Evolutionary conservation across 2,797 vertebrate genomes (phyloP).

Genomic region (Sebastiscus tertius): DNA sequence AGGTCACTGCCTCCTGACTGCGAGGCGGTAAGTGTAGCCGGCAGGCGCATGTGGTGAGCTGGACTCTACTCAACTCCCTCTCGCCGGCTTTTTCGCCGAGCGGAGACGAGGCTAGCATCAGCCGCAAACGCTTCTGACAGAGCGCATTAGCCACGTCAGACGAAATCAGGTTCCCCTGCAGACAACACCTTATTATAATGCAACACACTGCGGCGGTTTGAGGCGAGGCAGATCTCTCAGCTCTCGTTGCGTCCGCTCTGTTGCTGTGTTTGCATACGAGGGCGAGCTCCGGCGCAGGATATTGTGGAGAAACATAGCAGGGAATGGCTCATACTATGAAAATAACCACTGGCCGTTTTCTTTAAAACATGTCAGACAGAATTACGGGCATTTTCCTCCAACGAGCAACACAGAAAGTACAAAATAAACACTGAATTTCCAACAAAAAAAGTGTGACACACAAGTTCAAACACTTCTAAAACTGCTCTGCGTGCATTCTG

Average conservation of each 20-base stretch:
- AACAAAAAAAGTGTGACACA: background rate
- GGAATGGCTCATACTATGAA: conserved; percentile 30
- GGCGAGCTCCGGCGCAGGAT: conserved; percentile 11
- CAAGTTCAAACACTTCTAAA: conserved; percentile 1
- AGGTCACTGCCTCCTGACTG: conserved; percentile 49
- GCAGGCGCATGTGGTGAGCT: conserved; percentile 27
- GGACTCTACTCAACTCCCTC: background rate
- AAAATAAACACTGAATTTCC: background rate
- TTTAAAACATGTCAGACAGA: conserved; percentile 46
- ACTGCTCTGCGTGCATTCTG: conserved; percentile 8
- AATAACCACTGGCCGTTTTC: conserved; percentile 49
- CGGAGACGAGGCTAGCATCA: conserved; percentile 56
- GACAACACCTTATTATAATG: conserved; percentile 52
- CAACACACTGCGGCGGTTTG: conserved; percentile 23
- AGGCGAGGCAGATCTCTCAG: conserved; percentile 40
- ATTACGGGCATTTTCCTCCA: conserved; percentile 33
- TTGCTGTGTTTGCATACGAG: conserved; percentile 33
- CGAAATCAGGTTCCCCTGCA: conserved; percentile 45
- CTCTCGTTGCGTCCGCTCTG: conserved; percentile 17
- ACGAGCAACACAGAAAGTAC: background rate
- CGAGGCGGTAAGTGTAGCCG: conserved; percentile 9
- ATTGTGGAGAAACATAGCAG: conserved; percentile 31
- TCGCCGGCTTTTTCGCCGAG: conserved; percentile 8
- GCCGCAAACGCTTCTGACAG: conserved; percentile 66
- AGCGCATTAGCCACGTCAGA: conserved; percentile 51